Base-by-base conservation (phyloP, 2,113 vertebrate genomes). In the Apteryx owenii region DNA sequence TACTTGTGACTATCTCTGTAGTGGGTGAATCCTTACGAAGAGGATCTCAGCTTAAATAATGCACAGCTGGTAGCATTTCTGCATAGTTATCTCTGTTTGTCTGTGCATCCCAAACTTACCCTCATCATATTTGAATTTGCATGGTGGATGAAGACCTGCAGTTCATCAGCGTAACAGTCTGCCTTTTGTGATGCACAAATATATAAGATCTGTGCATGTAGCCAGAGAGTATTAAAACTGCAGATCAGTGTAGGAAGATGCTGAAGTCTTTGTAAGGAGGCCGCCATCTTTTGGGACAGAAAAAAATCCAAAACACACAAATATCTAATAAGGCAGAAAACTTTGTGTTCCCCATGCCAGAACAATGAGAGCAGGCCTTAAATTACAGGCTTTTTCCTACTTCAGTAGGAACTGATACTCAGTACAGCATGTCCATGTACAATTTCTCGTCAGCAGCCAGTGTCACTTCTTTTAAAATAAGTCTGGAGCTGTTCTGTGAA, bases 371-470 rank as follows among this genome's bases (percentile, higher is more conserved):
- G 38, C 53, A 51, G 62, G 60, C 44, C 36, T 90, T 62, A 96
- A 97, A 98, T 98, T 94, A 95, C 1, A 98, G 94, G 62, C 90
- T 95, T 96, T 97, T 92, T 77, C 56, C 51, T 86, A 54, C 81
- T 96, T 88, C 88, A 16, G 44, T 46, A 16, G 15, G 44, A 46
- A 46, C 29, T 58, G 56, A 31, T 31, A 31, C 56, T 96, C 60
- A 54, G 76, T 91, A 92, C 80, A 89, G 91, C 36, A 33, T 60
- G 92, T 65, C 90, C 85, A 14, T 54, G 79, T 58, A 61, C 81
- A 94, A 96, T 96, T 95, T 93, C 48, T 90, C 40, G 76, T 95
- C 83, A 29, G 28, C 21, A 89, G 72, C 56, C 79, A 33, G 38
- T 95, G 81, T 73, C 89, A 85, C 69, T 83, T 95, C 75, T 87